Base-by-base conservation (phyloP, 2,797 vertebrate genomes). In the Pteronotus mesoamericanus region DNA sequence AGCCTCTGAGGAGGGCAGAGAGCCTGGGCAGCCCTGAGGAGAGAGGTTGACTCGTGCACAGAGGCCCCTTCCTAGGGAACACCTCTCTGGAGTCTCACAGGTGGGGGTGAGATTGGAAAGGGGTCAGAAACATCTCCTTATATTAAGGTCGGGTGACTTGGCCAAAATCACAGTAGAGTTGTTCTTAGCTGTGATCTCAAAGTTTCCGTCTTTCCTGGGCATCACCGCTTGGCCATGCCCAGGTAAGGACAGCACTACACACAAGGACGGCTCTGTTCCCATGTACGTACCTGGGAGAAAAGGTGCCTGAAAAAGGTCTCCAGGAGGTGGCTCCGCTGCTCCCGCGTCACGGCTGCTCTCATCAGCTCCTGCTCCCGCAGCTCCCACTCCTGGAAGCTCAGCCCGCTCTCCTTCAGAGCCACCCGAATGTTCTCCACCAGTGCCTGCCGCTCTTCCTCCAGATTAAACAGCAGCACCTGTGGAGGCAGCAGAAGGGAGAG, bases 291-390 rank as follows among this genome's bases (percentile, higher is more conserved):
- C 99, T 99, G 98, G 55, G 99, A 98, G 97, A 99, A 99, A 80
- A 99, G 99, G 6, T 99, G 99, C 92, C 99, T 98, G 96, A 99
- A 99, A 97, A 99, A 99, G 10, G 98, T 99, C 97, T 99, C 99
- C 96, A 99, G 98, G 96, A 99, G 99, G 92, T 98, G 98, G 86
- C 98, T 99, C 92, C 99, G 98, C 95, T 99, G 99, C 87, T 99
- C 98, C 96, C 97, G 98, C 2, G 99, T 99, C 88, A 99, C 98
- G 1, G 99, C 99, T 55, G 99, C 98, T 96, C 98, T 98, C 94
- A 99, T 98, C 79, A 99, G 98, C 32, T 98, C 98, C 89, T 98
- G 98, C 95, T 99, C 99, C 12, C 98, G 98, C 97, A 98, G 98
- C 95, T 99, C 99, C 96, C 90, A 98, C 94, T 99, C 97, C 39